Conservation (phyloP, 2,888 invertebrate species). For the Creontiades dilutus region DNA sequence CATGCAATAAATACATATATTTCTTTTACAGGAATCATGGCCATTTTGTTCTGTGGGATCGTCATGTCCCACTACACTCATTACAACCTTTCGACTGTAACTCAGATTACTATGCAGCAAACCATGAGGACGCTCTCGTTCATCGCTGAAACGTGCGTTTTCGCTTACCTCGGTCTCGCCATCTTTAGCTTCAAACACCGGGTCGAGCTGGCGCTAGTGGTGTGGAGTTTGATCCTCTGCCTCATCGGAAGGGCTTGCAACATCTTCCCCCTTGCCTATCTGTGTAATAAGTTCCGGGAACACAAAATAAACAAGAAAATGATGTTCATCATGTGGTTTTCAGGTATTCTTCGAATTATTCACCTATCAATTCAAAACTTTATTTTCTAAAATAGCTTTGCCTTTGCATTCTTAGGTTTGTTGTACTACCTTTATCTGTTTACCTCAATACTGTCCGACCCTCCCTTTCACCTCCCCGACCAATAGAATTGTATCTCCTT, state of each 20-base stretch:
- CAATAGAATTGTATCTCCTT: too few relatives aligned
- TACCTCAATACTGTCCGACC: too few relatives aligned
- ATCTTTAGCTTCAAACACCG: slow-evolving; percentile 95
- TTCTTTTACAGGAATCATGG: slow-evolving; percentile 92
- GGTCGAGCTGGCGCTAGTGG: slow-evolving; percentile 85
- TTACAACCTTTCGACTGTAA: slow-evolving; percentile 97
- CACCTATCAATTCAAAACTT: too few relatives aligned
- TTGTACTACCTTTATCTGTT: too few relatives aligned
- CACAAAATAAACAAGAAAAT: slow-evolving; percentile 98
- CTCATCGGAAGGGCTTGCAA: slow-evolving; percentile 96
- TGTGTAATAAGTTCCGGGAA: slow-evolving; percentile 97
- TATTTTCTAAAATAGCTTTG: too few relatives aligned
- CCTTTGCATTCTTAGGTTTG: too few relatives aligned
- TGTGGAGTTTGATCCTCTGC: slow-evolving; percentile 96
- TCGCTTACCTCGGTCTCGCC: slow-evolving; percentile 97
- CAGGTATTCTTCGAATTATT: slow-evolving; percentile 82
- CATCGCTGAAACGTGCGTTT: slow-evolving; percentile 98
- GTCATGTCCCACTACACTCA: slow-evolving; percentile 99
- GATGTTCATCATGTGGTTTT: slow-evolving; percentile 99
- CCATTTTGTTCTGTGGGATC: slow-evolving; percentile 98
- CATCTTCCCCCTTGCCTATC: slow-evolving; percentile 95
- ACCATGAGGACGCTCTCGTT: slow-evolving; percentile 98
- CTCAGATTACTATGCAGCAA: slow-evolving; percentile 99
- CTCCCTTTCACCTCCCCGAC: too few relatives aligned
- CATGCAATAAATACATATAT: not conserved